These are phyloP conservation scores for Drosophila mayri DNA, from an alignment of 1,140 invertebrate genomes.

Conservation along the genomic window DNA sequence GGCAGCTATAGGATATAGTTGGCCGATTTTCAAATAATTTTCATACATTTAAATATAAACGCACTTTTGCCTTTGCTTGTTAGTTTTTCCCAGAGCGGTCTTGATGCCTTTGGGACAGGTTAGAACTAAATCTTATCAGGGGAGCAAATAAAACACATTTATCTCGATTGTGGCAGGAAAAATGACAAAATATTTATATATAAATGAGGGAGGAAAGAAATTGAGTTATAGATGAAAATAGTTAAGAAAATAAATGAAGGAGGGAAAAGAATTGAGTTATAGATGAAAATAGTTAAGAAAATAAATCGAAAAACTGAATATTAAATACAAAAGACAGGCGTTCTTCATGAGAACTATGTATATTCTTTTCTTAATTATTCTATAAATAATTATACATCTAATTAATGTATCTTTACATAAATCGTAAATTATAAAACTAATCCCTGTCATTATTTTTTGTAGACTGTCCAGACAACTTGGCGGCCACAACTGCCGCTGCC, in stretches of 20 bases:
- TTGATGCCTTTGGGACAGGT: conserved; percentile 35
- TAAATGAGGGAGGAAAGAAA: neutral
- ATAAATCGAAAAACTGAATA: neutral
- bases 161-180: conserved; percentile 14
- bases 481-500: conserved; percentile 83
- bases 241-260: neutral
- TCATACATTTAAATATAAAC: conserved; percentile 54
- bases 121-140: conserved; percentile 59
- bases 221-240: neutral
- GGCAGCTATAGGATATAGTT: too few relatives aligned
- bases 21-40: conserved; percentile 60
- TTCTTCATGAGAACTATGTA: neutral
- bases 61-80: conserved; percentile 35
- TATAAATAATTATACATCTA: neutral
- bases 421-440: conserved; percentile 42
- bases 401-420: neutral
- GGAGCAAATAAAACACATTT: conserved; percentile 50
- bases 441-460: conserved; percentile 32
- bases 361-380: neutral
- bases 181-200: conserved; percentile 1
- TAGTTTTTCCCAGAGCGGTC: conserved; percentile 29
- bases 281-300: neutral
- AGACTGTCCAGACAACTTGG: conserved; percentile 85
- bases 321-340: neutral
- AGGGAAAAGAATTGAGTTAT: neutral